Evolutionary conservation across 1,140 invertebrate species (phyloP).

Genomic region (Lepidurus couesii): DNA sequence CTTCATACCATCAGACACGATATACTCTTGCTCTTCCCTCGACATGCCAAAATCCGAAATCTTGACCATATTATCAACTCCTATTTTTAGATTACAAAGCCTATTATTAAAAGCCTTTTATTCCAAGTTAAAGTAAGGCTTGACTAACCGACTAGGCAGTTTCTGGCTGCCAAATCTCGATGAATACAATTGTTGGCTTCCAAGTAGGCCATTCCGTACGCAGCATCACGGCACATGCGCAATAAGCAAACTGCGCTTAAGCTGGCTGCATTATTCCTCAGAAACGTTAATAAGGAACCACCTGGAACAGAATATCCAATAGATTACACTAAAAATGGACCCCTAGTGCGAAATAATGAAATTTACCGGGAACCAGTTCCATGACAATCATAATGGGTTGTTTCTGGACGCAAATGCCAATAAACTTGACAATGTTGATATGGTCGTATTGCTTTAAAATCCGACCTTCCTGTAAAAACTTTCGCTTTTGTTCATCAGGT

Average conservation of each 20-base stretch:
- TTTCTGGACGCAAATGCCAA: conserved; percentile 95
- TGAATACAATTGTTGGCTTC: conserved; percentile 96
- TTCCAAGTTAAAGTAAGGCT: not conserved
- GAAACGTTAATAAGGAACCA: conserved; percentile 79
- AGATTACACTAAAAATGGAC: conserved; percentile 35
- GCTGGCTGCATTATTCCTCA: conserved; percentile 66
- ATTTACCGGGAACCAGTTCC: conserved; percentile 80
- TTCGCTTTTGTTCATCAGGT: conserved; percentile 91
- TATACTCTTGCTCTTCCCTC: conserved; percentile 93
- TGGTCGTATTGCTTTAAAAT: conserved; percentile 96
- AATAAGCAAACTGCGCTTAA: conserved; percentile 67
- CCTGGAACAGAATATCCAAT: conserved; percentile 51
- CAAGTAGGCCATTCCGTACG: conserved; percentile 90
- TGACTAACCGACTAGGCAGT: conserved; percentile 75
- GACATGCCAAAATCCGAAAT: conserved; percentile 99
- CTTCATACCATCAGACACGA: conserved; percentile 94
- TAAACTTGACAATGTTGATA: conserved; percentile 92
- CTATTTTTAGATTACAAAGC: conserved; percentile 43
- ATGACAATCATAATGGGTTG: conserved; percentile 99
- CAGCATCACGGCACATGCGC: conserved; percentile 88
- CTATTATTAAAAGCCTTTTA: not conserved
- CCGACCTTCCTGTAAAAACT: conserved; percentile 90
- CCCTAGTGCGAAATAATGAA: not conserved
- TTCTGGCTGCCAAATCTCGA: conserved; percentile 87
- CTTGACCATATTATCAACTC: conserved; percentile 79